Evolutionary conservation across 2,113 vertebrate species (phyloP), one percentile per base, ranked within the genome.

Genomic region (Edolisoma coerulescens): DNA sequence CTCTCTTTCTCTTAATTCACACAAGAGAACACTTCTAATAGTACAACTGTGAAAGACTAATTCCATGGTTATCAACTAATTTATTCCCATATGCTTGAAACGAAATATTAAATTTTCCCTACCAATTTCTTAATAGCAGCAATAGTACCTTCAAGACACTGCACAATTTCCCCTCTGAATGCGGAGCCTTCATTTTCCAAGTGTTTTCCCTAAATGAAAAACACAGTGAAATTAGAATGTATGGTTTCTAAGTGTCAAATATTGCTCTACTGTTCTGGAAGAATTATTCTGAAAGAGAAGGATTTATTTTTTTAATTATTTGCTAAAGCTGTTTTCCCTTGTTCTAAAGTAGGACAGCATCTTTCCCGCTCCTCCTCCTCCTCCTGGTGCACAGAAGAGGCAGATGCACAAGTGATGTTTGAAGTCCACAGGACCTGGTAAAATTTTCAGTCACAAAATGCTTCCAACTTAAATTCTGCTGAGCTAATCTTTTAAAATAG

Each of bases 61-160:
- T 80, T 82, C 64, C 23, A 69, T 2, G 3, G 53, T 22, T 89
- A 61, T 50, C 61, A 57, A 37, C 44, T 71, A 67, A 61, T 20
- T 47, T 56, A 53, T 49, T 53, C 33, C 41, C 28, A 7, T 17
- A 23, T 33, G 70, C 13, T 89, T 53, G n/a, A 87, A 77, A 32
- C 2, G 13, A 84, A 91, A 53, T 21, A 64, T 63, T 82, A 67
- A 32, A 39, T 81, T 93, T 87, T 92, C 95, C 44, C 53, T 97
- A 98, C 98, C 97, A 98, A 71, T 74, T 98, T 97, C 61, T 97
- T 98, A 93, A 99, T 91, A 47, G 98, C 98, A 47, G 96, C 47
- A 33, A 97, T 87, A 82, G 97, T 89, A 42, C 98, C 97, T 79
- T 85, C 76, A 89, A 99, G 97, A 81, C 97, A 92, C 76, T 89